phyloP scores from a whole-genome alignment of 2,113 vertebrate genomes.

The Chiloscyllium plagiosum region DNA sequence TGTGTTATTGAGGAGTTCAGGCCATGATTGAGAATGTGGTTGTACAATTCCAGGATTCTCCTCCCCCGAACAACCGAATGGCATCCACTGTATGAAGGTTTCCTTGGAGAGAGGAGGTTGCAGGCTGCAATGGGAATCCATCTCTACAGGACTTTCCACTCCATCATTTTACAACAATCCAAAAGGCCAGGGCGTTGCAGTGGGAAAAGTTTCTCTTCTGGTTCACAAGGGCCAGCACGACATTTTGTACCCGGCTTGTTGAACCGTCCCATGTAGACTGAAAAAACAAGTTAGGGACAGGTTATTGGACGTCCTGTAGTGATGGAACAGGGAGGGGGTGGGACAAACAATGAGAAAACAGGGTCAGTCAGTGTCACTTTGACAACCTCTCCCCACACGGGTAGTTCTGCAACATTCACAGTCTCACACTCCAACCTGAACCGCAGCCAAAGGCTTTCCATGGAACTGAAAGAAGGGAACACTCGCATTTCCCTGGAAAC shows the following conservation, averaged over 20 bases:
- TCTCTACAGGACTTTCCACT: background rate
- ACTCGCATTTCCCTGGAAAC: too few relatives aligned
- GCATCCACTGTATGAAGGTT: background rate
- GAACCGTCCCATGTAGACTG: background rate
- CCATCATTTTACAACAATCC: background rate
- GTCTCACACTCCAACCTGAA: background rate
- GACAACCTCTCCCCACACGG: background rate
- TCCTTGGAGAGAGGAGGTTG: background rate
- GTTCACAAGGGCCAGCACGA: background rate
- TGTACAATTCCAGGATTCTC: background rate
- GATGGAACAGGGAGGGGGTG: background rate
- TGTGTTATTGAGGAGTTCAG: background rate
- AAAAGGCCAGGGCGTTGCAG: background rate
- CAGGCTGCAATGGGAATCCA: background rate
- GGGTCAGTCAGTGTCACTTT: background rate
- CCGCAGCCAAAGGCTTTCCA: background rate
- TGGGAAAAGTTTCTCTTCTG: too few relatives aligned
- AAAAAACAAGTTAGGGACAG: background rate
- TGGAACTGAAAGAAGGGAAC: too few relatives aligned
- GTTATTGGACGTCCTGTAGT: background rate
- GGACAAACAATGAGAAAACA: background rate
- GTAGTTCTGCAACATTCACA: background rate
- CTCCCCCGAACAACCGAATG: background rate
- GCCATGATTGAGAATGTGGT: background rate
- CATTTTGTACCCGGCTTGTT: background rate